Conservation (phyloP, 2,888 invertebrate species). For the Lagria hirta region DNA sequence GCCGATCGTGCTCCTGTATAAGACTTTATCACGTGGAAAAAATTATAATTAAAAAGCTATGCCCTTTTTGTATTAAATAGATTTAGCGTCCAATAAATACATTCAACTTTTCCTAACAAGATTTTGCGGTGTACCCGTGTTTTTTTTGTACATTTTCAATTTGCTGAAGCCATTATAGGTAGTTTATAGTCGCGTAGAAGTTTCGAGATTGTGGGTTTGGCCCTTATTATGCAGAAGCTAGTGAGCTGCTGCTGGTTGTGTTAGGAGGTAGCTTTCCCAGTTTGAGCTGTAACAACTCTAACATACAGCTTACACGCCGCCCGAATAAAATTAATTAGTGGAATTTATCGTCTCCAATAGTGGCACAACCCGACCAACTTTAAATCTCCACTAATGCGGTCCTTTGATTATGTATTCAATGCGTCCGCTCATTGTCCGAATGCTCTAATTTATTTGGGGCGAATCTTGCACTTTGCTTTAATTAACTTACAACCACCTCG, state of each 20-base stretch:
- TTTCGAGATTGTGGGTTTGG: slow-evolving; percentile 9
- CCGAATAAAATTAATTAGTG: slow-evolving; percentile 51
- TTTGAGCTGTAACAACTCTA: slow-evolving; percentile 30
- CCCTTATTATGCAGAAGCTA: slow-evolving; percentile 16
- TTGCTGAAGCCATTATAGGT: slow-evolving; percentile 10
- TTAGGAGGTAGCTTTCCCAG: too few relatives aligned
- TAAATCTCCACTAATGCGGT: slow-evolving; percentile 44
- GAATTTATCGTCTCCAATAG: slow-evolving; percentile 48
- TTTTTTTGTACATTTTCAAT: too few relatives aligned
- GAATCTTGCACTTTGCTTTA: slow-evolving; percentile 28
- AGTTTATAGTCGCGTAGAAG: slow-evolving; percentile 5
- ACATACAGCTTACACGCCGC: slow-evolving; percentile 43
- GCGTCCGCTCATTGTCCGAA: slow-evolving; percentile 36
- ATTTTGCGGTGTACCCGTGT: too few relatives aligned
- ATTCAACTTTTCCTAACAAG: too few relatives aligned
- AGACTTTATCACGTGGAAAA: too few relatives aligned
- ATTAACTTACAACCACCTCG: slow-evolving; percentile 28
- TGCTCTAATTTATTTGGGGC: slow-evolving; percentile 43
- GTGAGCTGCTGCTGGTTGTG: slow-evolving; percentile 21
- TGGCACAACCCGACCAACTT: slow-evolving; percentile 42
- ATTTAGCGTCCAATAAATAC: too few relatives aligned
- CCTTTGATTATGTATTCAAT: slow-evolving; percentile 47
- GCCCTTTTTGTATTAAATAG: too few relatives aligned
- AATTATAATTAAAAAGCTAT: too few relatives aligned
- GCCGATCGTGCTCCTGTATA: too few relatives aligned